Evolutionary conservation across 2,113 vertebrate species (phyloP).

Genomic region (Ochotona princeps): DNA sequence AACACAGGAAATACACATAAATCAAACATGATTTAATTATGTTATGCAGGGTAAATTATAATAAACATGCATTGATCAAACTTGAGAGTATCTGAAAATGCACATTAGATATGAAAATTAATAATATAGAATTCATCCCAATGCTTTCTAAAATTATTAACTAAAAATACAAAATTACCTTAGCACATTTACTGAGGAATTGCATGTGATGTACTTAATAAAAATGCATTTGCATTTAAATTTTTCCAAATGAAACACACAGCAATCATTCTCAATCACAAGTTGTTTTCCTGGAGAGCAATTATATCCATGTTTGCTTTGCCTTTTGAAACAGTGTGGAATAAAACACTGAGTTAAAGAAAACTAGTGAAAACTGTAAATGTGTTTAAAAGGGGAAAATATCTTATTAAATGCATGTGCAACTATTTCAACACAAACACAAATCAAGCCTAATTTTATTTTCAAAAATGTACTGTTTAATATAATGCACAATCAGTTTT

Average conservation of each 20-base stretch:
- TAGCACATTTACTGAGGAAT: constrained; percentile 50
- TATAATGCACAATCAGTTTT: constrained; percentile 79
- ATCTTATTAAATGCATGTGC: constrained; percentile 76
- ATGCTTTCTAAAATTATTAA: constrained; percentile 37
- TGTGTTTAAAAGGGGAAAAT: constrained; percentile 71
- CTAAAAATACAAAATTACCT: constrained; percentile 53
- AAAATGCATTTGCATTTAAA: constrained; percentile 57
- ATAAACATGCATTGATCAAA: constrained; percentile 47
- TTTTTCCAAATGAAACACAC: constrained; percentile 60
- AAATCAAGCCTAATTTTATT: constrained; percentile 70
- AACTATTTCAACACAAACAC: constrained; percentile 74
- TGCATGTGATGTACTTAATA: constrained; percentile 55
- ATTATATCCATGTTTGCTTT: constrained; percentile 67
- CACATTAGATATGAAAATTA: neutral
- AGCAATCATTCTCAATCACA: constrained; percentile 59
- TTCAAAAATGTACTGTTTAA: constrained; percentile 73
- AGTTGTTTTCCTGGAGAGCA: constrained; percentile 74
- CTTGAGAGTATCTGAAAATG: constrained; percentile 3
- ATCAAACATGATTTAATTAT: constrained; percentile 54
- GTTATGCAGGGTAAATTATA: constrained; percentile 46
- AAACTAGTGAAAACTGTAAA: constrained; percentile 83
- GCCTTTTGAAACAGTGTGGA: constrained; percentile 76
- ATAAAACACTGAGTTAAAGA: constrained; percentile 76
- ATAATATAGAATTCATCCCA: neutral
- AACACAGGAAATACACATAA: constrained; percentile 52